These are phyloP conservation scores for Lutraria lutraria DNA, from an alignment of 2,888 invertebrate species.

Conservation along the genomic window DNA sequence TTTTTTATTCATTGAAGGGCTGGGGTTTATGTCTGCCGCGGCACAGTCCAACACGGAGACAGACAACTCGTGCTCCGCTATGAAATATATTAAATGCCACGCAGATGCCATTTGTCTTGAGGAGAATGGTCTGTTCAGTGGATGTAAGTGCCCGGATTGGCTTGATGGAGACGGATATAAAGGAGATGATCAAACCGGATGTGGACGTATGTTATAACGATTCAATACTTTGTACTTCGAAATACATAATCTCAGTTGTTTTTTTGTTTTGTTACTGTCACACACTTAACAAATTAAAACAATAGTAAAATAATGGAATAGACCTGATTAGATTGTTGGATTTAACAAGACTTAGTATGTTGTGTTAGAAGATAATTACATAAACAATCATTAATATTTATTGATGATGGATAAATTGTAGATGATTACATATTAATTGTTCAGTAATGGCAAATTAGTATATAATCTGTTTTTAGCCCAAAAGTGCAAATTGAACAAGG, in stretches of 20 bases:
- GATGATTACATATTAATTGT: too few relatives aligned
- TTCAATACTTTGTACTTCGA: too few relatives aligned
- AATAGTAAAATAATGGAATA: too few relatives aligned
- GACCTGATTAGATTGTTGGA: too few relatives aligned
- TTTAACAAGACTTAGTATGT: too few relatives aligned
- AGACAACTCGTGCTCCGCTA: neutral
- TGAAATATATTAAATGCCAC: neutral
- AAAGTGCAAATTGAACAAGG: conserved; percentile 21
- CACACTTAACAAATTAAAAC: too few relatives aligned
- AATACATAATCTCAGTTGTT: too few relatives aligned
- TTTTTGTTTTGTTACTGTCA: too few relatives aligned
- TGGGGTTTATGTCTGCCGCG: neutral
- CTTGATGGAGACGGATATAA: conserved; percentile 64
- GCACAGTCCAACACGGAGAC: neutral
- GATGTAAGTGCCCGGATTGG: conserved; percentile 51
- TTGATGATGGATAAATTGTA: too few relatives aligned
- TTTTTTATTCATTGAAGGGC: neutral
- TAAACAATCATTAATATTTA: too few relatives aligned
- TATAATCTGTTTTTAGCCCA: conserved; percentile 9
- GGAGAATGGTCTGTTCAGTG: neutral
- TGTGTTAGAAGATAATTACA: too few relatives aligned
- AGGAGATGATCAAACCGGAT: conserved; percentile 53
- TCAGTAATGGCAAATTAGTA: too few relatives aligned
- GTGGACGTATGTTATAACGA: conserved; percentile 53
- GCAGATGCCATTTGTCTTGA: conserved; percentile 51